Evolutionary conservation across 1,140 invertebrate species (phyloP).

Genomic region (Sminthurinus signatus): DNA sequence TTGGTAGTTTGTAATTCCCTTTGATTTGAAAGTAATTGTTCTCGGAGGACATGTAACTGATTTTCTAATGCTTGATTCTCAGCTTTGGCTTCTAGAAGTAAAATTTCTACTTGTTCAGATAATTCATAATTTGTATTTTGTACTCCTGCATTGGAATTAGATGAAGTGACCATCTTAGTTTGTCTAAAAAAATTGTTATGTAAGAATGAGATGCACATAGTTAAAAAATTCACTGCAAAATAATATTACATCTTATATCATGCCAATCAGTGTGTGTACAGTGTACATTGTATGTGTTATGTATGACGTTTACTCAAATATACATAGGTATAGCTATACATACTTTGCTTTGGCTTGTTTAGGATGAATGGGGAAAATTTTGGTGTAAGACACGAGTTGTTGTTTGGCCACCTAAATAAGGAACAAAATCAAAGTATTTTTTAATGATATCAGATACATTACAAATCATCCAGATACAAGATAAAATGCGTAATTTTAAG

Average conservation of each 20-base stretch:
- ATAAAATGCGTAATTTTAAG: too few relatives aligned
- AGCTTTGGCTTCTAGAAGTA: conserved; percentile 22
- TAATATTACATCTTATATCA: too few relatives aligned
- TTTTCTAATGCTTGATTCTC: conserved; percentile 20
- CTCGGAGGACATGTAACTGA: conserved; percentile 4
- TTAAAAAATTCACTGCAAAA: not conserved
- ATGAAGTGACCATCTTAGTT: not conserved
- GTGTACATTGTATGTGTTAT: too few relatives aligned
- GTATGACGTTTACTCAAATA: too few relatives aligned
- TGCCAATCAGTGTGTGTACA: too few relatives aligned
- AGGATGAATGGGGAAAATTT: not conserved
- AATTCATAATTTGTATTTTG: not conserved
- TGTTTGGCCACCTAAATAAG: conserved; percentile 10
- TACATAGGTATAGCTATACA: too few relatives aligned
- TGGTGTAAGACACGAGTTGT: conserved; percentile 6
- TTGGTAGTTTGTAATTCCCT: conserved; percentile 1
- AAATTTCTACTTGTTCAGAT: conserved; percentile 10
- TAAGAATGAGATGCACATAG: not conserved
- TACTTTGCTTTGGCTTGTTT: conserved; percentile 3
- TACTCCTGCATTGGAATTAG: not conserved
- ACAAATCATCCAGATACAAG: too few relatives aligned
- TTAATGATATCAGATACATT: too few relatives aligned
- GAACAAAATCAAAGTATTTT: too few relatives aligned
- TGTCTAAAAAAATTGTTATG: not conserved
- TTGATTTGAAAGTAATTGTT: not conserved